Conservation (phyloP, 2,113 vertebrate species). For the Corythornis cristatus region DNA sequence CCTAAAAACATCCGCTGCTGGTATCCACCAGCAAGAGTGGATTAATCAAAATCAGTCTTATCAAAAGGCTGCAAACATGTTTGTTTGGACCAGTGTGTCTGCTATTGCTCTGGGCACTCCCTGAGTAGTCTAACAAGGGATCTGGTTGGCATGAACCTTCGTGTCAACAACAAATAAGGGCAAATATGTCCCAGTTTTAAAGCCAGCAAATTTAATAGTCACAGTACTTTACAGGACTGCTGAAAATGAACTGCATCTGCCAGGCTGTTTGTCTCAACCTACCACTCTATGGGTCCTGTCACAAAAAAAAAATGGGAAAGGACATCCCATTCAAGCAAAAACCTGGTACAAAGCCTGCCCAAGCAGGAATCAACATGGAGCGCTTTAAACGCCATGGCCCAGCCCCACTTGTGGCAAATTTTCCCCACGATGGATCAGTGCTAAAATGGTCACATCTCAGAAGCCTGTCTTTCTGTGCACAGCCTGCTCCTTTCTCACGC, state of each 20-base stretch:
- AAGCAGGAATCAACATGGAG: background rate
- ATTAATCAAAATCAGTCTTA: background rate
- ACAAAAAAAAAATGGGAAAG: background rate
- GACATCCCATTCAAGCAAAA: background rate
- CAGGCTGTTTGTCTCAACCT: background rate
- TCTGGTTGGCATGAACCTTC: background rate
- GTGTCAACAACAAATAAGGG: background rate
- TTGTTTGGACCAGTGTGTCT: background rate
- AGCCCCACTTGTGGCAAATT: background rate
- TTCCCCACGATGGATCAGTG: conserved; percentile 3
- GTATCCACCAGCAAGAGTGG: background rate
- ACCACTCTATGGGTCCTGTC: background rate
- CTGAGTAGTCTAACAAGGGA: background rate
- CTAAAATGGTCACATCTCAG: conserved; percentile 11
- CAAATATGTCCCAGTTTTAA: background rate
- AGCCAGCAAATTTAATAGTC: background rate
- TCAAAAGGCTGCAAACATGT: accelerated
- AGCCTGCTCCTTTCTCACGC: conserved; percentile 45
- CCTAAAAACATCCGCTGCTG: accelerated
- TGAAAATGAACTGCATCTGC: background rate
- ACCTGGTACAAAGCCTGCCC: background rate
- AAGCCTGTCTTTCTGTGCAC: conserved; percentile 8
- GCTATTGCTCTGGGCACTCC: background rate
- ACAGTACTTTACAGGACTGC: background rate
- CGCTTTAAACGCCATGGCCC: background rate